Evolutionary conservation across 2,113 vertebrate genomes (phyloP).

Genomic region (Polypterus senegalus): DNA sequence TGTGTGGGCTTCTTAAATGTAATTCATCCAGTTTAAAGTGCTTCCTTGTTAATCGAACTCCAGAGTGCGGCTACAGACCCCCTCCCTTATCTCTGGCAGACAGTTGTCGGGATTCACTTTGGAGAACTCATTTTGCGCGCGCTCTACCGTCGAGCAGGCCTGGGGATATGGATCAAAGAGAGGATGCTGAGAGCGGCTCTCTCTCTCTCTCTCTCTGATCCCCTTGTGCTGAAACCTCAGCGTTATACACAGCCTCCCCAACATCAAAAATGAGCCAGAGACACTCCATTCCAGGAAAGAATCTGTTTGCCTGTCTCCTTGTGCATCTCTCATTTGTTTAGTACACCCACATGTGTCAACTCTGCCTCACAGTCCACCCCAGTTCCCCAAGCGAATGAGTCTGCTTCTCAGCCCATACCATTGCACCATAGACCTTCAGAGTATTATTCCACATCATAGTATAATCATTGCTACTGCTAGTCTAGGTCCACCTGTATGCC

Average conservation of each 20-base stretch:
- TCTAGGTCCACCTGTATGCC: too few species aligned
- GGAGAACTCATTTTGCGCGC: constrained; percentile 83
- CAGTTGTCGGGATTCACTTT: constrained; percentile 98
- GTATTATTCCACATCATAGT: too few species aligned
- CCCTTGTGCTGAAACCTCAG: constrained; percentile 55
- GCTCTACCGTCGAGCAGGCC: constrained; percentile 82
- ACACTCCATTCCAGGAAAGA: constrained; percentile 47
- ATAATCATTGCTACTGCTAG: too few species aligned
- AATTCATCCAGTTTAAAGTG: constrained; percentile 61
- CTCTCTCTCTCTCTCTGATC: constrained; percentile 85
- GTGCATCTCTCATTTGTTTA: not conserved
- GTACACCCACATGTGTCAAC: too few species aligned
- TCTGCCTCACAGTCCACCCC: too few species aligned
- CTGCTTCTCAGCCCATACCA: too few species aligned
- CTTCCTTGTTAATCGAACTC: constrained; percentile 60
- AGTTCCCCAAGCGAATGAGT: too few species aligned
- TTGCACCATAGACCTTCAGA: too few species aligned
- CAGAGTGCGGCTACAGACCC: constrained; percentile 55
- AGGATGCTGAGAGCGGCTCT: constrained; percentile 66
- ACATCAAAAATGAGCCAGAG: constrained; percentile 63
- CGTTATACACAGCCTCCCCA: constrained; percentile 49
- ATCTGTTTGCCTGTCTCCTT: constrained; percentile 36
- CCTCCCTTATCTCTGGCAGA: constrained; percentile 89
- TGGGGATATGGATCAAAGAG: constrained; percentile 98
- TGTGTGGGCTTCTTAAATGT: constrained; percentile 51